Evolutionary conservation across 1,140 invertebrate species (phyloP).

Genomic region (Ectropis grisescens): DNA sequence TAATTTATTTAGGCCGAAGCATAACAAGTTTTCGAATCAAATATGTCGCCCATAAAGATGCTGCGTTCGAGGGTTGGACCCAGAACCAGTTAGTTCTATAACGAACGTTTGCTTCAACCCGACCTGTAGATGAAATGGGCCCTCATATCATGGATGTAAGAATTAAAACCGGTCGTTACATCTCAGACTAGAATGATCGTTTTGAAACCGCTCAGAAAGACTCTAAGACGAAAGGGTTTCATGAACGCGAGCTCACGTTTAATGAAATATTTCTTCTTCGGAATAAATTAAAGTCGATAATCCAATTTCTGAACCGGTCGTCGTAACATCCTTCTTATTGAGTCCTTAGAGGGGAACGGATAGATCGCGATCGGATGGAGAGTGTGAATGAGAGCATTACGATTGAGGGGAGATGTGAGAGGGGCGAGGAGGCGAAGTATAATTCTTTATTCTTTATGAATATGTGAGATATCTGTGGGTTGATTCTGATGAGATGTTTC

Average conservation of each 20-base stretch:
- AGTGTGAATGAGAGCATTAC: slow-evolving; percentile 67
- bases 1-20: slow-evolving; percentile 68
- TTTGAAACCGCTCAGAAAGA: slow-evolving; percentile 43
- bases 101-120: slow-evolving; percentile 37
- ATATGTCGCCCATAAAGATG: slow-evolving; percentile 69
- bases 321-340: slow-evolving; percentile 40
- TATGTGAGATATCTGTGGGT: slow-evolving; percentile 64
- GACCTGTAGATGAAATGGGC: slow-evolving; percentile 36
- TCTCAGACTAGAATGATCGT: slow-evolving; percentile 47
- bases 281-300: slow-evolving; percentile 69
- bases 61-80: slow-evolving; percentile 52
- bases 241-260: slow-evolving; percentile 39
- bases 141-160: slow-evolving; percentile 48
- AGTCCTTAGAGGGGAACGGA: slow-evolving; percentile 53
- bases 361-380: slow-evolving; percentile 55
- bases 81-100: slow-evolving; percentile 41
- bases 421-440: slow-evolving; percentile 47
- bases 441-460: slow-evolving; percentile 70
- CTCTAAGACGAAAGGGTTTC: slow-evolving; percentile 55
- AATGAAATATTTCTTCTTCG: slow-evolving; percentile 66
- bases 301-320: slow-evolving; percentile 40
- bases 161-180: slow-evolving; percentile 58
- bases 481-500: slow-evolving; percentile 38
- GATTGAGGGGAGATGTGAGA: slow-evolving; percentile 32
- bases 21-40: slow-evolving; percentile 70